Base-by-base conservation (phyloP, 1,140 invertebrate species). In the Coenobita brevimanus region DNA sequence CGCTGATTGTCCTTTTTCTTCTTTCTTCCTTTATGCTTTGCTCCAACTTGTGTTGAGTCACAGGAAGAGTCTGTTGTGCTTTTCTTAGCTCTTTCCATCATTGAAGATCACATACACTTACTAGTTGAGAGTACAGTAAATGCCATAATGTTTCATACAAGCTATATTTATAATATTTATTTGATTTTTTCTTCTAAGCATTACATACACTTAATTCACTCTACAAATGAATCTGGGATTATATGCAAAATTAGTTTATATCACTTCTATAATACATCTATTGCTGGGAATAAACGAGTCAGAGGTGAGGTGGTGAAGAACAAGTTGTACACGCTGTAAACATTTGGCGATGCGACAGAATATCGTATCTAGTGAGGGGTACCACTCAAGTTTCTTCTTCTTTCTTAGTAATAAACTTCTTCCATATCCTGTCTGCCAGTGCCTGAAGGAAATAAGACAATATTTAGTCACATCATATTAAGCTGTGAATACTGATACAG, bases 311-410 rank as follows among this genome's bases (percentile, higher is more conserved):
- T 30, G 54, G 54, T 67, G 54, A 36, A 54, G 38, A 21, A 17
- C 27, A n/a, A 69, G 41, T 38, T 50, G 36, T 24, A 41, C 41
- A 38, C 64, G 57, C 17, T 30, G 38, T 21, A 50, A 67, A 46
- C 10, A 64, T 30, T 62, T 36, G n/a, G 24, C 24, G 38, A 67
- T 79, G 30, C 38, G 13, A 64, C 38, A 64, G 33, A 13, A 46
- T 69, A 30, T 46, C 43, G 38, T 27, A 62, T 36, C 13, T 67
- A 78, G 38, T 15, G 38, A 76, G 33, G 21, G 69, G 62, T 43
- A 86, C 57, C 83, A 78, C 46, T 86, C 83, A 64, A 62, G 36
- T 86, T 86, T 86, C 83, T 86, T 86, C 76, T 86, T 86, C 57
- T 86, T 86, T 69, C 83, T 79, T 62, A 86, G 46, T 79, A 86